Percentiles rank a stretch among this genome's conserved stretches.
These are phyloP conservation scores for Callyntrura guangdongensis DNA, from an alignment of 2,888 invertebrate genomes.

Conservation along the genomic window DNA sequence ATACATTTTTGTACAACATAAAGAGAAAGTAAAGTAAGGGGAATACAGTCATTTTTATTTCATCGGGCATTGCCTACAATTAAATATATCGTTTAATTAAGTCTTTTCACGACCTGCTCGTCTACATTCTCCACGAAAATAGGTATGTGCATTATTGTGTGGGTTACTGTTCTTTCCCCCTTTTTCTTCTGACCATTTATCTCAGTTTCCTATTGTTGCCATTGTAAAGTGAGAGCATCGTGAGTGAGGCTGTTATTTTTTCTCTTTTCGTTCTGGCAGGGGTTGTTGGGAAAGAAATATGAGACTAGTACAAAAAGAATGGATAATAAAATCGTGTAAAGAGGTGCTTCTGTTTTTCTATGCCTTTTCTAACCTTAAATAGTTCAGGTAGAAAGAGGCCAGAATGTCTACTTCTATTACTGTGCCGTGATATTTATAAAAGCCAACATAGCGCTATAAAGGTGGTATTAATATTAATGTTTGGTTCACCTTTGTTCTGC, in stretches of 20 bases:
- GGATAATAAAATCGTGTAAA: constrained; percentile 63
- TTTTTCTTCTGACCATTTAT: constrained; percentile 2
- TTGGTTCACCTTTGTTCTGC: constrained; percentile 15
- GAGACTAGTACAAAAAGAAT: constrained; percentile 64
- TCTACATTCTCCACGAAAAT: background rate
- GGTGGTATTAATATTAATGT: constrained; percentile 41
- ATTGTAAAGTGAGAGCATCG: constrained; percentile 35
- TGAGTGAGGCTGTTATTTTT: constrained; percentile 14
- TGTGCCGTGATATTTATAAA: constrained; percentile 21
- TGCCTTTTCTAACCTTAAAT: background rate
- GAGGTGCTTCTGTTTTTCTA: constrained; percentile 50
- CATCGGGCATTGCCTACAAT: constrained; percentile 50
- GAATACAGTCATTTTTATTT: constrained; percentile 24
- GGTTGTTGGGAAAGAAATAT: constrained; percentile 63
- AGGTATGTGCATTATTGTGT: too few species aligned
- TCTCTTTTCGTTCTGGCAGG: background rate
- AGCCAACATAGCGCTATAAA: constrained; percentile 36
- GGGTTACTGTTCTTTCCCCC: background rate
- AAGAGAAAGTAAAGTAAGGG: background rate
- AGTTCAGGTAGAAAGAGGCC: background rate
- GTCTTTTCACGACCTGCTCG: constrained; percentile 42
- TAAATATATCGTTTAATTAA: constrained; percentile 76
- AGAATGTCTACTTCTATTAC: background rate
- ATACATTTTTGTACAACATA: background rate
- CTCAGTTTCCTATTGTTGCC: constrained; percentile 30